These are phyloP conservation scores for Asteroscopus sphinx DNA, from an alignment of 2,888 invertebrate species.

Conservation along the genomic window DNA sequence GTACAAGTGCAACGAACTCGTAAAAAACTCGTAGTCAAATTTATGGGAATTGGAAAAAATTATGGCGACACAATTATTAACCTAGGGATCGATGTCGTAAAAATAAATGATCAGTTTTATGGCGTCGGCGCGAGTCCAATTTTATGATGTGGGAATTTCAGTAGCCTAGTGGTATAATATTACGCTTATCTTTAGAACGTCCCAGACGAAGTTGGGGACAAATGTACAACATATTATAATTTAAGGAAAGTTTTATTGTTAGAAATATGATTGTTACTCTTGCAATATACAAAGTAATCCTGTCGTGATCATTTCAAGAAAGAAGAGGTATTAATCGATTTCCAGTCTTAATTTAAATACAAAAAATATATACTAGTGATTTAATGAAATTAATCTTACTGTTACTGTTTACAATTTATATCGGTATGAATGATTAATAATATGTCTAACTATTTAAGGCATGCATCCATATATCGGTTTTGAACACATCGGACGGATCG, in stretches of 20 bases:
- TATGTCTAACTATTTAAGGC: too few species aligned
- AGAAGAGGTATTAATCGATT: too few species aligned
- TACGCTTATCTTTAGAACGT: constrained; percentile 70
- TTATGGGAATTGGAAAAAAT: constrained; percentile 68
- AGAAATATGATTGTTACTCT: too few species aligned
- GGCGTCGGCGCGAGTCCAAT: constrained; percentile 72
- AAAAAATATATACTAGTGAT: too few species aligned
- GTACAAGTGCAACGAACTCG: constrained; percentile 39
- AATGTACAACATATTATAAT: constrained; percentile 41
- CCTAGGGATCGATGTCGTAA: constrained; percentile 79
- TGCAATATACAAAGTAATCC: too few species aligned
- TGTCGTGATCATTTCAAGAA: too few species aligned
- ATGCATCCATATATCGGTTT: too few species aligned
- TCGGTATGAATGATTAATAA: too few species aligned
- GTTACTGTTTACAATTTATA: too few species aligned
- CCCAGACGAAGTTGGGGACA: constrained; percentile 40
- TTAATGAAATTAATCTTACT: too few species aligned
- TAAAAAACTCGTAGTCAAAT: constrained; percentile 59
- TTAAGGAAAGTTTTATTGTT: constrained; percentile 28
- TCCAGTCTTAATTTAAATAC: too few species aligned
- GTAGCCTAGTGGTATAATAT: constrained; percentile 74
- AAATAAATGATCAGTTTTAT: constrained; percentile 84
- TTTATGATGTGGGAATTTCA: constrained; percentile 84
- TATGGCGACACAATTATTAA: constrained; percentile 81
- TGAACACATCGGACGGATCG: too few species aligned